Evolutionary conservation across 2,113 vertebrate species (phyloP), one percentile per base, ranked within the genome.

Genomic region (Morone chrysops): DNA sequence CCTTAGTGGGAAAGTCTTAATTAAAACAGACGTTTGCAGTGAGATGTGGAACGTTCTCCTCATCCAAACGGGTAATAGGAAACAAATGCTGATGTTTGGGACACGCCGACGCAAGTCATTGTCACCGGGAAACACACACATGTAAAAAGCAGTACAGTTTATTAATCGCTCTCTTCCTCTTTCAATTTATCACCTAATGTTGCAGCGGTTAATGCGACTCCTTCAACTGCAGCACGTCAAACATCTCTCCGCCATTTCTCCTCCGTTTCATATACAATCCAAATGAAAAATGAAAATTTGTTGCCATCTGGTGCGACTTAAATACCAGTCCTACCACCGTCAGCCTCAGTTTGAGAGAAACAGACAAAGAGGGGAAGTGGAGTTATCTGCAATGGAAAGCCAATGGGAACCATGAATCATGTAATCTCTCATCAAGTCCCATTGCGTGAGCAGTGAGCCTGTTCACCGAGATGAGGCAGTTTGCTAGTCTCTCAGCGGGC

Each of bases 141-240:
- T 25, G 4, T 41, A n/a, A 56, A 63, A 74, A 48, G 38, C 70
- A 60, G 40, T n/a, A 16, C 41, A 61, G 54, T 62, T 80, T 65
- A 71, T 75, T 78, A 82, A 73, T 82, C 9, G 10, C 61, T 38
- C 71, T 79, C 43, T 22, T 92, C 41, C 45, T 2, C 50, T 83
- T 92, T 92, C 94, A 95, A 96, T 96, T 94, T 95, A 92, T 95
- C 89, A 91, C 92, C 92, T 95, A 94, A 94, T 65, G 54, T 95
- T 94, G 95, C 92, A 93, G 93, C 95, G 95, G 95, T 93, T 93
- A 92, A 95, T 95, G 94, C 91, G 94, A 95, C 91, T 86, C 90
- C 86, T 90, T 89, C 94, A 95, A 94, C 96, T 94, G 94, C 79
- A 93, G 89, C 89, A 84, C 85, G 94, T 96, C 95, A 96, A 95